Evolutionary conservation across 2,888 invertebrate genomes (phyloP).

Genomic region (Hedychridium roseum): DNA sequence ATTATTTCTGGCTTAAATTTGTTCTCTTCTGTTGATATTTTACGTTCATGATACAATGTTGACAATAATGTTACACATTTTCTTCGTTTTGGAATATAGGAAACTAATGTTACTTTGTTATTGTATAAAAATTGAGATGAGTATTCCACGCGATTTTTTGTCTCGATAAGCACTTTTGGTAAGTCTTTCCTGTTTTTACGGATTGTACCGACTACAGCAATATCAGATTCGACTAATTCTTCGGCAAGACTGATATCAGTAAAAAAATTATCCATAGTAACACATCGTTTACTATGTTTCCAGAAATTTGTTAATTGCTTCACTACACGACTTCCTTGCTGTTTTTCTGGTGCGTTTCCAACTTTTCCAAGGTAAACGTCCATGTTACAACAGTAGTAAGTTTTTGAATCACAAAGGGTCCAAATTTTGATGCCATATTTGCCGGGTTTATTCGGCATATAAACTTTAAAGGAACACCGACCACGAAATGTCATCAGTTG

Average conservation of each 20-base stretch:
- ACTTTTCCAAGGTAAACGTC: conserved; percentile 2
- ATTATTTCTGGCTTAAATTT: background rate
- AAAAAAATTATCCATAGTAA: background rate
- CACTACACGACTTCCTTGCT: background rate
- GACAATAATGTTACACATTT: background rate
- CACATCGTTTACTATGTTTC: background rate
- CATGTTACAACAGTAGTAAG: background rate
- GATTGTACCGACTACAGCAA: background rate
- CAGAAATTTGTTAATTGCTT: background rate
- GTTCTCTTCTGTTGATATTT: background rate
- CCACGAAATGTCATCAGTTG: no score
- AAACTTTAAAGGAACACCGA: background rate
- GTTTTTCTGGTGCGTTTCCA: background rate
- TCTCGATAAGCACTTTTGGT: background rate
- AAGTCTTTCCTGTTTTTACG: background rate
- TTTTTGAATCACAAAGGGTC: background rate
- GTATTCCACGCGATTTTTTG: background rate
- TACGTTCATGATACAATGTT: background rate
- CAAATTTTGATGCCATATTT: conserved; percentile 3
- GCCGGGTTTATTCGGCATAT: conserved; percentile 3
- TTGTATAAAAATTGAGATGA: background rate
- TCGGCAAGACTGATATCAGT: background rate
- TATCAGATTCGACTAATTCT: background rate
- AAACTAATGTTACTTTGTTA: background rate
- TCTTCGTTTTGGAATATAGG: background rate